Percentiles rank a stretch among this genome's conserved stretches.
These are phyloP conservation scores for Galeopsomyia nigrocyanea DNA, from an alignment of 2,888 invertebrate species.

Conservation along the genomic window DNA sequence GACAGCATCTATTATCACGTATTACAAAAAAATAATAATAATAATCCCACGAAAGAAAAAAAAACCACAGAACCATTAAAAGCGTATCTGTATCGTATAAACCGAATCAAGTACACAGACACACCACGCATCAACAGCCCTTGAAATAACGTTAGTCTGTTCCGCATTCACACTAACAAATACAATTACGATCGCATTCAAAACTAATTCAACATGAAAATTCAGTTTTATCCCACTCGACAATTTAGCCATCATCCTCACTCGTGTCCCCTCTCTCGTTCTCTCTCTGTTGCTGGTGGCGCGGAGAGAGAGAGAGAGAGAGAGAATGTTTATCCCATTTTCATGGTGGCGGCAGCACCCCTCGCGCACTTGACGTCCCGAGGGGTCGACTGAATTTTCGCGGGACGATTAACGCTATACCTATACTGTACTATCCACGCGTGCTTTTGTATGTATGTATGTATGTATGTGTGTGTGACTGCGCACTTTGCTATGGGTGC, in stretches of 20 bases:
- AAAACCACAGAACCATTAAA: no score
- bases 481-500: no score
- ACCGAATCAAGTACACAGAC: no score
- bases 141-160: no score
- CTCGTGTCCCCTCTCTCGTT: neutral
- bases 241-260: neutral
- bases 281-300: no score
- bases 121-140: neutral
- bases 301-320: neutral
- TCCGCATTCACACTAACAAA: no score
- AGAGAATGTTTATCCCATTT: constrained; percentile 38
- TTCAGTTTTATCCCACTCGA: constrained; percentile 4
- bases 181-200: no score
- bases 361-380: constrained; percentile 27
- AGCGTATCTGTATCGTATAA: no score
- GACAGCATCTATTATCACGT: no score
- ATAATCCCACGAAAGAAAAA: no score
- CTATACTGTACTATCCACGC: neutral
- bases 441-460: constrained; percentile 1
- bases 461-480: no score
- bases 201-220: constrained; percentile 4
- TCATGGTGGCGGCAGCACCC: neutral
- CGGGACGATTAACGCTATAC: constrained; percentile 35
- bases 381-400: constrained; percentile 25
- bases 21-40: no score